Evolutionary conservation across 2,888 invertebrate genomes (phyloP).

Genomic region (Cephus sareptanus): DNA sequence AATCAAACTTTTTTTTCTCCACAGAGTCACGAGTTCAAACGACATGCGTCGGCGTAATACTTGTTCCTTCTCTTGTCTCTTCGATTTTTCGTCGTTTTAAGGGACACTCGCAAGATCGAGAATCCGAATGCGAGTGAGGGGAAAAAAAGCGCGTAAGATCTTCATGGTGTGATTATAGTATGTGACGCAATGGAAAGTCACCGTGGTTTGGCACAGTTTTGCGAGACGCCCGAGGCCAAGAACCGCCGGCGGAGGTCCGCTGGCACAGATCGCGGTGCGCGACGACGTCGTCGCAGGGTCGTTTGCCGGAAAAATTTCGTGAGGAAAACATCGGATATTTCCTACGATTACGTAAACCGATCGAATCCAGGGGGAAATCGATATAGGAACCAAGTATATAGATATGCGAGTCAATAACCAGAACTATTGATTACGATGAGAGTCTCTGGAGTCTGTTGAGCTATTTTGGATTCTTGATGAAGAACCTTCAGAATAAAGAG

Average conservation of each 20-base stretch:
- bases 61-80: background rate
- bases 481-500: background rate
- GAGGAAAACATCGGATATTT: slow-evolving; percentile 8
- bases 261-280: slow-evolving; percentile 7
- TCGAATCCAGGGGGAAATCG: background rate
- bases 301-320: slow-evolving; percentile 4
- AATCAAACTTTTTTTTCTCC: background rate
- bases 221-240: slow-evolving; percentile 23
- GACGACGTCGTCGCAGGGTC: slow-evolving; percentile 20
- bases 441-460: background rate
- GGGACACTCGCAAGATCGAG: background rate
- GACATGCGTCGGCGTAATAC: background rate
- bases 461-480: background rate
- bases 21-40: background rate
- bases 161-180: background rate
- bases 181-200: slow-evolving; percentile 32
- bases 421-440: background rate
- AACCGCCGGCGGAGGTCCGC: slow-evolving; percentile 13
- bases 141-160: background rate
- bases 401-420: background rate
- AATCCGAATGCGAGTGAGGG: background rate
- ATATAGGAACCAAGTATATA: background rate
- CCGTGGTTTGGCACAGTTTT: slow-evolving; percentile 37
- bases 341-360: slow-evolving; percentile 6
- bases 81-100: background rate